Evolutionary conservation across 2,797 vertebrate species (phyloP).

Genomic region (Distichodus sexfasciatus): DNA sequence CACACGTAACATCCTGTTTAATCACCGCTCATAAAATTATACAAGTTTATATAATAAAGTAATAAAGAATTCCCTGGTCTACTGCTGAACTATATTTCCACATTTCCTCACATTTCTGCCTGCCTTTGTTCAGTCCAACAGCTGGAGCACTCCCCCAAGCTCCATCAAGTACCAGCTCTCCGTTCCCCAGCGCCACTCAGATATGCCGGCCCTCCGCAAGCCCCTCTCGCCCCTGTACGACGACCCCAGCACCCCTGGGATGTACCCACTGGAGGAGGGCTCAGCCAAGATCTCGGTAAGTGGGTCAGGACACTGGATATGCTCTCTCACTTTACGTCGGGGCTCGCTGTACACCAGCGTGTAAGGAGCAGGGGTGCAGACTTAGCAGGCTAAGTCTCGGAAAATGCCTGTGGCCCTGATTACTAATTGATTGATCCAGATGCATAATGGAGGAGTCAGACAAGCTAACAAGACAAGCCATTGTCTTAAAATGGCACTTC

Average conservation of each 20-base stretch:
- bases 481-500: not conserved
- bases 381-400: constrained; percentile 16
- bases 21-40: constrained; percentile 35
- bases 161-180: constrained; percentile 63
- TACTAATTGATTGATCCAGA: constrained; percentile 46
- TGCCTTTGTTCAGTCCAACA: constrained; percentile 71
- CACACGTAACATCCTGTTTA: not conserved
- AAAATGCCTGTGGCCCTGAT: constrained; percentile 35
- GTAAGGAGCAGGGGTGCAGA: constrained; percentile 5
- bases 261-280: constrained; percentile 65
- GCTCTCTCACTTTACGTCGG: constrained; percentile 64
- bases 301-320: constrained; percentile 68
- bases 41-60: not conserved
- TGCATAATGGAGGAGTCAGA: constrained; percentile 50
- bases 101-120: constrained; percentile 8
- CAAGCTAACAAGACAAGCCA: not conserved
- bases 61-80: not conserved
- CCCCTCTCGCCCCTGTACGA: constrained; percentile 79
- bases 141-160: constrained; percentile 75
- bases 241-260: constrained; percentile 78
- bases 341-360: constrained; percentile 31
- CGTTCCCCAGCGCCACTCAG: constrained; percentile 70
- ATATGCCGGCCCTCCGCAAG: constrained; percentile 68
- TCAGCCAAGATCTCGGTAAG: constrained; percentile 66
- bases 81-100: not conserved